Evolutionary conservation across 2,888 invertebrate genomes (phyloP).

Genomic region (Leucoma salicis): DNA sequence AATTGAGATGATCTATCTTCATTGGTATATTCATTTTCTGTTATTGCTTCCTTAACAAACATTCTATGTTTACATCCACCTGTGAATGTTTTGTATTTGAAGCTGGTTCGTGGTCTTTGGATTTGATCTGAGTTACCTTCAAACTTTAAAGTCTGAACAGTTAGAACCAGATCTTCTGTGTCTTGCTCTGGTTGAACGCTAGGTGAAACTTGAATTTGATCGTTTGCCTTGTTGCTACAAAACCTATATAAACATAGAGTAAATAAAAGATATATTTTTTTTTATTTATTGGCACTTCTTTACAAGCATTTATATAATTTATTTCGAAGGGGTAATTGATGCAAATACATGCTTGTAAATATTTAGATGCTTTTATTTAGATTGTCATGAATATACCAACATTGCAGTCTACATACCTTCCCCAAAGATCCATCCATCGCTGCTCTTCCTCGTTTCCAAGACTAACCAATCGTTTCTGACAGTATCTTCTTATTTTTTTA

Average conservation of each 20-base stretch:
- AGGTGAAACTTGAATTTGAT: conserved; percentile 23
- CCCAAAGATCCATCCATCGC: conserved; percentile 52
- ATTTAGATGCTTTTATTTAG: too few relatives aligned
- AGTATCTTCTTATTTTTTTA: conserved; percentile 60
- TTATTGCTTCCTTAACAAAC: conserved; percentile 66
- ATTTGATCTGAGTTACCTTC: conserved; percentile 52
- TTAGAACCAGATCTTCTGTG: conserved; percentile 54
- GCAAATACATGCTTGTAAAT: too few relatives aligned
- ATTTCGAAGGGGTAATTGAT: too few relatives aligned
- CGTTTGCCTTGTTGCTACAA: conserved; percentile 40
- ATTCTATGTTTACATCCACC: conserved; percentile 60
- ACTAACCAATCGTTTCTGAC: conserved; percentile 67
- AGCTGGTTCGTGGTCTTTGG: conserved; percentile 57
- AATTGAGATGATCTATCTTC: conserved; percentile 56
- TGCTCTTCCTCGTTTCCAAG: conserved; percentile 68
- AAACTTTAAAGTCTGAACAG: conserved; percentile 70
- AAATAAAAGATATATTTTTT: too few relatives aligned
- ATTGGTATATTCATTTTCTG: conserved; percentile 42
- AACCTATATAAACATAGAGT: conserved; percentile 40
- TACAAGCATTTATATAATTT: too few relatives aligned
- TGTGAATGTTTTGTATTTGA: conserved; percentile 60
- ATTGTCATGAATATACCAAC: too few relatives aligned
- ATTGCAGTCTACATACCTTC: conserved; percentile 41
- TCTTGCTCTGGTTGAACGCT: conserved; percentile 31
- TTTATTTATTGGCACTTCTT: too few relatives aligned